Conservation (phyloP, 2,888 invertebrate species). For the Pseudococcus jackbeardsleyi region DNA sequence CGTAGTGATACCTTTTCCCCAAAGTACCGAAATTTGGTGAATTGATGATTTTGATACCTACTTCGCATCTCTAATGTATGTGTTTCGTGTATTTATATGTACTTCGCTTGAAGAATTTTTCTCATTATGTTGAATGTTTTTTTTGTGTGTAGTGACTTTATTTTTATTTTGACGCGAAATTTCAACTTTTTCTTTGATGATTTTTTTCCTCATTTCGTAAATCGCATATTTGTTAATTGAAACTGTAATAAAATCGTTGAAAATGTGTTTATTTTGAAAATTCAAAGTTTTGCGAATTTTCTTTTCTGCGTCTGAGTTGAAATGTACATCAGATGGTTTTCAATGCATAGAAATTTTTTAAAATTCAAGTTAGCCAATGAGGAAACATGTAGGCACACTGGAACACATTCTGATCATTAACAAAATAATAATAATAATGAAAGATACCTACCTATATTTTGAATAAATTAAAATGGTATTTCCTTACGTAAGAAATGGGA, state of each 20-base stretch:
- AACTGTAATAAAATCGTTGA: slow-evolving; percentile 35
- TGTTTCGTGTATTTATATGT: neutral
- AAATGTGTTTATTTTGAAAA: neutral
- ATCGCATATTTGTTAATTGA: slow-evolving; percentile 48
- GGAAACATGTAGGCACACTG: too few species aligned
- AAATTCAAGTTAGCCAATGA: too few species aligned
- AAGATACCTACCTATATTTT: too few species aligned
- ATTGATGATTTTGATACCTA: neutral
- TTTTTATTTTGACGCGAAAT: slow-evolving; percentile 24
- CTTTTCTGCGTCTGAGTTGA: neutral
- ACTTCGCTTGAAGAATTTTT: slow-evolving; percentile 17
- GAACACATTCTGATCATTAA: too few species aligned
- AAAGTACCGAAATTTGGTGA: too few species aligned
- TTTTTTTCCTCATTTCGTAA: slow-evolving; percentile 8
- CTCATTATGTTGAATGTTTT: slow-evolving; percentile 25
- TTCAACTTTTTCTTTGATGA: slow-evolving; percentile 31
- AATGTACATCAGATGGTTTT: neutral
- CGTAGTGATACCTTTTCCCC: too few species aligned
- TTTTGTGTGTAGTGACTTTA: slow-evolving; percentile 17
- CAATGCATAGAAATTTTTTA: too few species aligned
- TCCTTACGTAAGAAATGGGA: too few species aligned
- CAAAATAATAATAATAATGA: too few species aligned
- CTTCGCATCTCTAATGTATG: neutral
- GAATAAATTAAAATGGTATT: too few species aligned
- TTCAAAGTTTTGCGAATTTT: neutral